These are phyloP conservation scores for Mystacides longicornis DNA, from an alignment of 2,888 invertebrate species.

Conservation along the genomic window DNA sequence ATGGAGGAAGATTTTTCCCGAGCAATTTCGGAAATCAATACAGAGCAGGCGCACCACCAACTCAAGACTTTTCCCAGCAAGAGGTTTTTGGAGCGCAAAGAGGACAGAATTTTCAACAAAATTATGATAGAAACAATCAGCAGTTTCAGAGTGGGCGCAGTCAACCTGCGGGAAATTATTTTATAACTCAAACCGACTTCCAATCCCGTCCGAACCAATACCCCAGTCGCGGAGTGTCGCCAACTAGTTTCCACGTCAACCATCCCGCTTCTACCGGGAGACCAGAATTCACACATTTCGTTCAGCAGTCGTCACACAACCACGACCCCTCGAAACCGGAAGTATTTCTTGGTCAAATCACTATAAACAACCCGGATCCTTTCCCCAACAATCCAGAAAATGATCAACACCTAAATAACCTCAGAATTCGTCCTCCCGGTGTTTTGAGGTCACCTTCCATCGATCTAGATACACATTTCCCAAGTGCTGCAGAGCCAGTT, in stretches of 20 bases:
- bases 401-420: conserved; percentile 25
- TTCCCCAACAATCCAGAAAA: conserved; percentile 24
- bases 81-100: conserved; percentile 30
- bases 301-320: conserved; percentile 50
- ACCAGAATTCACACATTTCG: conserved; percentile 47
- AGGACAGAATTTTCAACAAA: conserved; percentile 31
- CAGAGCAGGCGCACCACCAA: conserved; percentile 28
- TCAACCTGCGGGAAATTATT: conserved; percentile 42
- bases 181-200: conserved; percentile 45
- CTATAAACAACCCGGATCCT: conserved; percentile 53
- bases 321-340: conserved; percentile 55
- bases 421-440: conserved; percentile 22
- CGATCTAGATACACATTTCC: conserved; percentile 24
- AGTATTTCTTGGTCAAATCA: conserved; percentile 56
- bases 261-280: conserved; percentile 47
- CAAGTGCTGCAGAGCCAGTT: conserved; percentile 29
- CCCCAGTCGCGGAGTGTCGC: conserved; percentile 36
- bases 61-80: conserved; percentile 28
- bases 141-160: conserved; percentile 45
- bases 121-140: conserved; percentile 29
- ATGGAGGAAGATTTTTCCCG: conserved; percentile 29
- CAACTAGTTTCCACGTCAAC: conserved; percentile 42
- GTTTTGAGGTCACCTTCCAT: conserved; percentile 38
- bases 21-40: conserved; percentile 29
- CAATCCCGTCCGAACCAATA: conserved; percentile 22